phyloP scores from a whole-genome alignment of 92 coral and sea anemone species.

The Virgularia gustaviana region DNA sequence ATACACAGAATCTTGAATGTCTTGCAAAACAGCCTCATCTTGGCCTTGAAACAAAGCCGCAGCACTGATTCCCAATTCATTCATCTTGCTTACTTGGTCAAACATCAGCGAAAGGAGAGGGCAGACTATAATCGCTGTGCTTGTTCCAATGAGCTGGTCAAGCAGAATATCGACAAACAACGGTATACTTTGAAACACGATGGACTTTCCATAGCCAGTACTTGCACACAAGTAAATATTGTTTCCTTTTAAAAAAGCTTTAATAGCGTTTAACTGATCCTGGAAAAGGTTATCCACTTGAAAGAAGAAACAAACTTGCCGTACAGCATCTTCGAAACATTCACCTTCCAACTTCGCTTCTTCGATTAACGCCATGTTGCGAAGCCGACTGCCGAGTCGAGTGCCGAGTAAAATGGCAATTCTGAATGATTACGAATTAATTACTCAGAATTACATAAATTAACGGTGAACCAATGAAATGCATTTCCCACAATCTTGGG shows the following conservation, averaged over 20 bases:
- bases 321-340: constrained; percentile 18
- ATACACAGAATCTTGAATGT: constrained; percentile 52
- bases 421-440: neutral
- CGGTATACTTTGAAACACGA: constrained; percentile 60
- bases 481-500: neutral
- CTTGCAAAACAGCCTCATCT: constrained; percentile 34
- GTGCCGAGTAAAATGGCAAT: neutral
- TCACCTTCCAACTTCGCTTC: constrained; percentile 11
- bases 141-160: constrained; percentile 51
- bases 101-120: constrained; percentile 62
- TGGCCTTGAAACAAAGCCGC: constrained; percentile 57
- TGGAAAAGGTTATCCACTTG: constrained; percentile 55
- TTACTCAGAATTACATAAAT: neutral
- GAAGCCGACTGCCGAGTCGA: too few species aligned
- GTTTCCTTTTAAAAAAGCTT: constrained; percentile 47
- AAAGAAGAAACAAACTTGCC: constrained; percentile 31
- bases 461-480: neutral
- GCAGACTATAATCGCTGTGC: constrained; percentile 53
- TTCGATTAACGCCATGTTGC: constrained; percentile 29
- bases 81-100: constrained; percentile 58
- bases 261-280: constrained; percentile 53
- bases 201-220: constrained; percentile 69
- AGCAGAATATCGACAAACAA: constrained; percentile 45
- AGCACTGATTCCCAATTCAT: constrained; percentile 48
- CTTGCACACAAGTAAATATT: constrained; percentile 61